Base-by-base conservation (phyloP, 1,140 invertebrate genomes). In the Ylistrum balloti region DNA sequence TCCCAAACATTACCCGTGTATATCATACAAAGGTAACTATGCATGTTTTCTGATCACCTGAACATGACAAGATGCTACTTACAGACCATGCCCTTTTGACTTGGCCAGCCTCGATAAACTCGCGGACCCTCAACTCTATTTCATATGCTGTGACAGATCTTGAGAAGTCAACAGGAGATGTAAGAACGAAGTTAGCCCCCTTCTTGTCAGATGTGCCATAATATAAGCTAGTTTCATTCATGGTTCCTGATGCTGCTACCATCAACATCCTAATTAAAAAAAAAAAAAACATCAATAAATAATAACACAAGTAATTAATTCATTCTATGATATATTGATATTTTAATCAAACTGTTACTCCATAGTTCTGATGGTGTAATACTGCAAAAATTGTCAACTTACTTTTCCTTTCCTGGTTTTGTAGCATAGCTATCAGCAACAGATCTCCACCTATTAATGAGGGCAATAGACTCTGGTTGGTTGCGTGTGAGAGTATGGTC, bases 381-480 rank as follows among this genome's bases (percentile, higher is more conserved):
- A 17, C 41, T 1, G 17, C 41, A 45, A 45, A 45, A 17, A 45
- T 45, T 38, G 10, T 48, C 33, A 1, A 45, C 88, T 32, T 88
- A 94, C 94, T 91, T 94, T 90, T 95, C 94, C 34, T 92, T 90
- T 33, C 94, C 94, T 90, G 94, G 94, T 91, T 95, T 95, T 87
- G 93, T 93, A n/a, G 93, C 92, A 32, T 90, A 91, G 0, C 85
- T 87, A 35, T 95, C 92, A 7, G 93, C 85, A 0, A 94, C 85
- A 13, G 22, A 86, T 56, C 93, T 90, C 91, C 93, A 92, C 56
- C 91, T 88, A n/a, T 91, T 89, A 13, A 95, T 22, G 0, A 94
- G 33, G 9, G 91, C 87, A 1, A 92, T 33, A 33, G 90, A 93
- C 41, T 91, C 93, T 41, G 88, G 48, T 33, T 91, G 92, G 89